Evolutionary conservation across 2,888 invertebrate species (phyloP).

Genomic region (Mesorhabditis spiculigera): DNA sequence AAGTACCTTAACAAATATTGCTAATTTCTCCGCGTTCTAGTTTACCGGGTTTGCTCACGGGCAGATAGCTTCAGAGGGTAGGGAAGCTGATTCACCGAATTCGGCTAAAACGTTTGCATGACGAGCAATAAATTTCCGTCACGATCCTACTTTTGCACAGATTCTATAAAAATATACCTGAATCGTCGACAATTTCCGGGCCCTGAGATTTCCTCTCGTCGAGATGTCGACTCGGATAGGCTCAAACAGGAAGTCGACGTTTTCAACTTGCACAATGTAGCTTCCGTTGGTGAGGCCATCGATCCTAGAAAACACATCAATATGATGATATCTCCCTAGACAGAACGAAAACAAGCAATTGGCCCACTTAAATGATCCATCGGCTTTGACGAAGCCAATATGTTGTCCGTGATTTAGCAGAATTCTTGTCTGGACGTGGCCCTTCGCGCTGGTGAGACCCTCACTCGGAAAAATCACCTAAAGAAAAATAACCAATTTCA

Average conservation of each 20-base stretch:
- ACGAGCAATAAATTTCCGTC: constrained; percentile 7
- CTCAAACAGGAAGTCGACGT: constrained; percentile 88
- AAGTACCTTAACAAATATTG: constrained; percentile 20
- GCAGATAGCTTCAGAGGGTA: constrained; percentile 88
- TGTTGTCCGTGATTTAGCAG: constrained; percentile 54
- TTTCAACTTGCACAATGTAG: constrained; percentile 81
- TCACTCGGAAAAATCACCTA: constrained; percentile 36
- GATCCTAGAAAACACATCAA: constrained; percentile 63
- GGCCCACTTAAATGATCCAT: constrained; percentile 75
- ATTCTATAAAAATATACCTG: constrained; percentile 65
- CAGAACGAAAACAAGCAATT: no score
- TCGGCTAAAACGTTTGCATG: constrained; percentile 38
- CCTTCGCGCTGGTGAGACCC: constrained; percentile 22
- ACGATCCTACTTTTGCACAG: background rate
- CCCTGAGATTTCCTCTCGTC: constrained; percentile 91
- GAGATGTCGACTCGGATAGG: constrained; percentile 93
- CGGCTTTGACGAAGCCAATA: constrained; percentile 68
- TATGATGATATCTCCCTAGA: no score
- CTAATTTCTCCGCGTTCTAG: constrained; percentile 66
- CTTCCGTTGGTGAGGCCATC: constrained; percentile 82
- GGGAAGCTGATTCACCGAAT: constrained; percentile 69
- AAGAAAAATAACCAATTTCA: constrained; percentile 7
- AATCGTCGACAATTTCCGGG: constrained; percentile 86
- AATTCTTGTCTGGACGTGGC: constrained; percentile 43
- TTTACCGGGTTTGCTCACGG: constrained; percentile 66